Evolutionary conservation across 1,140 invertebrate genomes (phyloP), one percentile per base, ranked within the genome.

Genomic region (Tachypleus tridentatus): DNA sequence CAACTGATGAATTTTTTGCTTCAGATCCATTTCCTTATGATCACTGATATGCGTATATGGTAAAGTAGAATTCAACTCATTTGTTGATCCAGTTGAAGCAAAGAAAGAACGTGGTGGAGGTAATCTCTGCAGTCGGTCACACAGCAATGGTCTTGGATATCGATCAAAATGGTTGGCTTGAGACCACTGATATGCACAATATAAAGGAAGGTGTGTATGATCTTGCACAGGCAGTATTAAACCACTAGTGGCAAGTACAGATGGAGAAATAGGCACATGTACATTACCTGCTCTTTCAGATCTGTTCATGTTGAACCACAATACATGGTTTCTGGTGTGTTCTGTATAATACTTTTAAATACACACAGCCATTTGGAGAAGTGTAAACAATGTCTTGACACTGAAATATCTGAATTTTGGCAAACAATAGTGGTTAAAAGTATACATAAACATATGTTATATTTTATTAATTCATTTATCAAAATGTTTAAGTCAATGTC

Each of bases 1-100:
- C 50, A 70, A 51, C 52, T 66, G 67, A 7, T 69, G 67, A 57
- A 70, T 59, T 51, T 64, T 67, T 52, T 67, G 62, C 57, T 60
- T 60, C 50, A 65, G 65, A 58, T 69, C 63, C 4, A 69, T 58
- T n/a, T 54, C 63, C 8, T 62, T 10, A 62, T 4, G 3, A 50
- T 5, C 53, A 29, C 4, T 4, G 60, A 11, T 48, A 51, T 0
- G 3, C 49, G 4, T 47, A 29, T 8, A 6, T 54, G 9, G 51
- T 10, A 29, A 49, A 11, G 65, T 48, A 10, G 62, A 61, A 5
- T 51, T 58, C 4, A 9, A 51, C 3, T 51, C 10, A 51, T 50
- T 48, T 5, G 61, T 61, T 58, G 63, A 63, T 10, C 66, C 59
- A 3, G 56, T 64, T 5, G 58, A 59, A 29, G 66, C 63, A 60